Conservation (phyloP, 2,888 invertebrate species). For the Harpalus rubripes region DNA sequence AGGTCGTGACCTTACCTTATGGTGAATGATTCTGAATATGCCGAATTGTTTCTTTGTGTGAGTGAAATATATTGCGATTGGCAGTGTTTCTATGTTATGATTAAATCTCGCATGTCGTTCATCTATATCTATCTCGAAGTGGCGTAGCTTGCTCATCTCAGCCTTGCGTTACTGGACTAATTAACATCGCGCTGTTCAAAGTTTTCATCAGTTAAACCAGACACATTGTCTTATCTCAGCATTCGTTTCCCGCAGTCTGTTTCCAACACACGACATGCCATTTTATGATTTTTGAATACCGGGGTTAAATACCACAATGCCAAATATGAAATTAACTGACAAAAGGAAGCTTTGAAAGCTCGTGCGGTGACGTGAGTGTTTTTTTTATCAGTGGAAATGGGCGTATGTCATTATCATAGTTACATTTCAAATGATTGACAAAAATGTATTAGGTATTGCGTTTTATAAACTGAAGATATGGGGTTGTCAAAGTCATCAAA, state of each 20-base stretch:
- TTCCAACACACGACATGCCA: conserved; percentile 10
- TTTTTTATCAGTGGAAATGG: too few species aligned
- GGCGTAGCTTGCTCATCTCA: conserved; percentile 26
- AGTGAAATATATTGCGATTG: conserved; percentile 4
- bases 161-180: conserved; percentile 34
- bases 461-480: too few species aligned
- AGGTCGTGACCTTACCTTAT: too few species aligned
- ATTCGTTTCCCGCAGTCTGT: conserved; percentile 33
- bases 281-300: conserved; percentile 20
- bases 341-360: too few species aligned
- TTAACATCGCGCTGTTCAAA: conserved; percentile 51
- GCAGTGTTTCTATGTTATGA: conserved; percentile 45
- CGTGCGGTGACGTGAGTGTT: too few species aligned
- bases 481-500: too few species aligned
- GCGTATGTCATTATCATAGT: too few species aligned
- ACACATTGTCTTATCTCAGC: conserved; percentile 54
- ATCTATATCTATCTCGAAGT: conserved; percentile 16
- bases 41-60: not conserved
- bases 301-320: not conserved
- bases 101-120: conserved; percentile 19
- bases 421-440: too few species aligned
- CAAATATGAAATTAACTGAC: too few species aligned
- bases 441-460: too few species aligned
- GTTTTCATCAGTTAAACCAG: conserved; percentile 61
- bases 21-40: not conserved